Evolutionary conservation across 30 jellyfish, hydroid and myxozoan genomes (phyloP), one percentile per base, ranked within the genome.

Genomic region (Aurelia coerulea): DNA sequence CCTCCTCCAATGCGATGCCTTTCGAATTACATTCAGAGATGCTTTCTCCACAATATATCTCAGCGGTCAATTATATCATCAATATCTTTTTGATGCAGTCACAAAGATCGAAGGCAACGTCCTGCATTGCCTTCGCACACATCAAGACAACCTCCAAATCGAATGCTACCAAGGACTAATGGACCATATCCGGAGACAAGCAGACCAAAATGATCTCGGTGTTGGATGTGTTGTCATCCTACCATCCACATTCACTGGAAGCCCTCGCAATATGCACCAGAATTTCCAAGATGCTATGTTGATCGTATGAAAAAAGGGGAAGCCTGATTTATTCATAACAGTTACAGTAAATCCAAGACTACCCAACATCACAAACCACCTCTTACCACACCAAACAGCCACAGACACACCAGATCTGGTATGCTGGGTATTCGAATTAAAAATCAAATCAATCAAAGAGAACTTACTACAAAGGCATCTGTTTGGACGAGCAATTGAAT

Each of bases 271-370:
- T 16, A 51, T 73, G 79, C 33, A 85, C 32, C 82, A 85, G 73
- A 85, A 74, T 35, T 85, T 29, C 64, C 80, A 53, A 60, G 94
- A 74, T 85, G 94, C 83, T 15, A 85, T 73, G 94, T 64, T 5
- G 29, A 15, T 58, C 67, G 67, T 58, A 5, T 5, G 29, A 58
- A 58, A 58, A 18, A 12, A 12, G 3, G 67, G 67, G 29, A 58
- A 58, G 7, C 68, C 68, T 13, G 68, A 18, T 18, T 13, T 58
- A 3, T 58, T 58, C 29, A 15, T 58, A 15, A 18, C 68, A 58
- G 29, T 58, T 15, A 58, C 68, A 58, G 68, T 18, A 3, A 58
- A 58, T 58, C 68, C 29, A 13, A 58, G 7, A 58, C 0, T 1
- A 18, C 68, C 68, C 68, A 9, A 58, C 18, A 58, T 58, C 68